Evolutionary conservation across 2,797 vertebrate species (phyloP).

Genomic region (Mus minutoides): DNA sequence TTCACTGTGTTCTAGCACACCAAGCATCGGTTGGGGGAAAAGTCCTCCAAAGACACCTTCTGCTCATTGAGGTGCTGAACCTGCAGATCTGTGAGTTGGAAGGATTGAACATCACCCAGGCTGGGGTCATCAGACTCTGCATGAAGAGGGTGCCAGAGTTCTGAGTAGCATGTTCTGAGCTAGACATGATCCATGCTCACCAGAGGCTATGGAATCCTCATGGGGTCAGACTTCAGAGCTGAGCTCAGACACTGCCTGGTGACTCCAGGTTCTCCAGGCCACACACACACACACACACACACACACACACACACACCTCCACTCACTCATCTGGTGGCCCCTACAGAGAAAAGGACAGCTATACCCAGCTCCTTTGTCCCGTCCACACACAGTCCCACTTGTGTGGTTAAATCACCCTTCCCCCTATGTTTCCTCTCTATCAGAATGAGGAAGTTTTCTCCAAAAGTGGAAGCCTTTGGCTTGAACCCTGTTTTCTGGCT

Average conservation of each 20-base stretch:
- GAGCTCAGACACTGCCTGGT: accelerated
- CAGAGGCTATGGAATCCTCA: not conserved
- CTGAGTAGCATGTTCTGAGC: not conserved
- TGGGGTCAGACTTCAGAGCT: not conserved
- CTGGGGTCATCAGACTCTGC: not conserved
- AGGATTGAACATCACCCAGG: not conserved
- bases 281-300: not conserved
- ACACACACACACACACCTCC: not conserved
- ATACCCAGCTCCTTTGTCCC: not conserved
- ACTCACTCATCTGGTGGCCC: not conserved
- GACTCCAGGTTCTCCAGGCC: no score
- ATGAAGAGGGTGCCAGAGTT: accelerated
- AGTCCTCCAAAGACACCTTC: not conserved
- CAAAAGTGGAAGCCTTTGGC: not conserved
- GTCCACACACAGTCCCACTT: not conserved
- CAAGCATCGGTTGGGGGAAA: not conserved
- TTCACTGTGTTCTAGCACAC: not conserved
- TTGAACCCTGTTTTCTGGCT: not conserved
- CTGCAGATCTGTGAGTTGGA: not conserved
- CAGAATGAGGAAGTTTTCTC: not conserved
- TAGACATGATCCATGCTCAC: not conserved
- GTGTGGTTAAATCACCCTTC: no score
- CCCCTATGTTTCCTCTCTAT: not conserved
- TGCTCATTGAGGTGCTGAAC: not conserved
- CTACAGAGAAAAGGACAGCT: not conserved